Percentiles rank a stretch among this genome's conserved stretches.
phyloP scores from a whole-genome alignment of 2,888 invertebrate genomes.

The Mythimna vitellina region DNA sequence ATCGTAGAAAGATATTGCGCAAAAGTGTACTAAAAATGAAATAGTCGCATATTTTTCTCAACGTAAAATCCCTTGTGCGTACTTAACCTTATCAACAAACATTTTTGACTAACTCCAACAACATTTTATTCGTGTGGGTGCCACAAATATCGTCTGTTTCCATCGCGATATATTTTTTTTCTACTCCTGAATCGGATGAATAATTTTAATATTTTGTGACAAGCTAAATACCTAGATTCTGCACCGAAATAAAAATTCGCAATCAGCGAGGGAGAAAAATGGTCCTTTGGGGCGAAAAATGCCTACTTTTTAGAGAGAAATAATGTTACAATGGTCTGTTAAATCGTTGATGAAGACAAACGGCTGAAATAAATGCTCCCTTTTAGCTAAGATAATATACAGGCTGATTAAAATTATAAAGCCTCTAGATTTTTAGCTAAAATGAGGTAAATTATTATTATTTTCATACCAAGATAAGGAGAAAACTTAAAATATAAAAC shows the following conservation, averaged over 20 bases:
- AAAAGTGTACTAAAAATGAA: background rate
- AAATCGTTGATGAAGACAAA: constrained; percentile 52
- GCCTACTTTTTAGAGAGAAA: constrained; percentile 35
- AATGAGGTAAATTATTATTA: constrained; percentile 35
- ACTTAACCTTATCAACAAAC: background rate
- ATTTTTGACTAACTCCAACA: background rate
- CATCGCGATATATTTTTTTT: constrained; percentile 23
- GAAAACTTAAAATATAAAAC: constrained; percentile 29
- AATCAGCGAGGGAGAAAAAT: constrained; percentile 34
- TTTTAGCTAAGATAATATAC: constrained; percentile 35
- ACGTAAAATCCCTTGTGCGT: background rate
- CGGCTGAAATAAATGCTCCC: constrained; percentile 26
- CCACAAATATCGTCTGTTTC: constrained; percentile 4
- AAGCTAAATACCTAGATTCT: constrained; percentile 34
- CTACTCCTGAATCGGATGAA: constrained; percentile 16
- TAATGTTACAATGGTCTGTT: constrained; percentile 46
- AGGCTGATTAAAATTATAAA: constrained; percentile 27
- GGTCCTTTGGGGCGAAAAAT: constrained; percentile 19
- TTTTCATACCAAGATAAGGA: constrained; percentile 4
- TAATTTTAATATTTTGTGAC: constrained; percentile 34
- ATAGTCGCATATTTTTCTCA: background rate
- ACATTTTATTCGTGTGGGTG: constrained; percentile 1
- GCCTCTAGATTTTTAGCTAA: constrained; percentile 12
- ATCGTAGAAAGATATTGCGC: no score
- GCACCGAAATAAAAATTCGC: constrained; percentile 37